A percentile compares a stretch with the other conserved stretches of the same genome.
phyloP scores from a whole-genome alignment of 2,888 invertebrate genomes.

The Macrophya alboannulata region DNA sequence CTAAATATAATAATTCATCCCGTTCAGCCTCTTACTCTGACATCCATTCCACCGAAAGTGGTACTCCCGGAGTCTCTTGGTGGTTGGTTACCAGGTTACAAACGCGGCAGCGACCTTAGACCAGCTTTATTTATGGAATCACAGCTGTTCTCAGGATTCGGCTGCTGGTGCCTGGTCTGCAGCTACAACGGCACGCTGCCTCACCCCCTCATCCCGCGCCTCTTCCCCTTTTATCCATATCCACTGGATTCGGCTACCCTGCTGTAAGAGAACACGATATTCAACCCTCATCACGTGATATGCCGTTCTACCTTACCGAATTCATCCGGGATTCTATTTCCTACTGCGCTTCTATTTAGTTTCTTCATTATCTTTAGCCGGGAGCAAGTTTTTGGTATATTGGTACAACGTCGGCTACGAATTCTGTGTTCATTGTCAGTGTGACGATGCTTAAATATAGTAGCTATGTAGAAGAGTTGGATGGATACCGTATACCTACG shows the following conservation, averaged over 20 bases:
- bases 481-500: not conserved
- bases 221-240: not conserved
- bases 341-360: not conserved
- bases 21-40: slow-evolving; percentile 39
- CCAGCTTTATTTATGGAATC: slow-evolving; percentile 75
- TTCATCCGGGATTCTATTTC: not conserved
- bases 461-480: not conserved
- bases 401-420: too few species aligned
- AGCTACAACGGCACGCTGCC: not conserved
- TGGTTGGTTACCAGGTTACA: not conserved
- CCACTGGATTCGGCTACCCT: not conserved
- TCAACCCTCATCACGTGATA: not conserved
- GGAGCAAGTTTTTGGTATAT: too few species aligned
- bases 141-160: slow-evolving; percentile 66
- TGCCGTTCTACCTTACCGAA: too few species aligned
- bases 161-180: not conserved
- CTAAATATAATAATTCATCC: slow-evolving; percentile 69
- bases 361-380: slow-evolving; percentile 3
- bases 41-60: slow-evolving; percentile 48
- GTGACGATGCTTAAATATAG: not conserved
- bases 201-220: not conserved
- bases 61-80: slow-evolving; percentile 31
- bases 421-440: too few species aligned
- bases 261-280: not conserved
- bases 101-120: slow-evolving; percentile 48